Conservation (phyloP, 2,888 invertebrate species). For the Creontiades dilutus region DNA sequence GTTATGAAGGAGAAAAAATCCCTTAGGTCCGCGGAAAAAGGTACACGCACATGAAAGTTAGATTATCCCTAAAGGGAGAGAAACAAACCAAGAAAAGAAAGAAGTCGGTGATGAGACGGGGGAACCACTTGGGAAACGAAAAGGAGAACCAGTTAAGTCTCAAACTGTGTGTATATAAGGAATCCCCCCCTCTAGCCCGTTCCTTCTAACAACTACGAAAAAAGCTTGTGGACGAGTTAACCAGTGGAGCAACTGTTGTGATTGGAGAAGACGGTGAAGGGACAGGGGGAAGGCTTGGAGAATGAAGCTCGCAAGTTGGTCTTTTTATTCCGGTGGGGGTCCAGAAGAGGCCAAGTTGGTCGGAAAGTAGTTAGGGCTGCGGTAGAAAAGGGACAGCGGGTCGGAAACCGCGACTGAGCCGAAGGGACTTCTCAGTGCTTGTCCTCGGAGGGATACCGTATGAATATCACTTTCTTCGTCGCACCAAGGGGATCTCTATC, state of each 20-base stretch:
- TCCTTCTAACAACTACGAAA: slow-evolving; percentile 50
- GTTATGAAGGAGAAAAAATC: slow-evolving; percentile 42
- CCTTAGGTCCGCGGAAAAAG: not conserved
- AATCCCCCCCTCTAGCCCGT: not conserved
- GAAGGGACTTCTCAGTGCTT: not conserved
- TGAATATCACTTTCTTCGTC: slow-evolving; percentile 8
- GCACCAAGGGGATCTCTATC: no score
- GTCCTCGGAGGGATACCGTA: not conserved
- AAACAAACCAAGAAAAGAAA: slow-evolving; percentile 43
- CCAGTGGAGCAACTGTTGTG: slow-evolving; percentile 42
- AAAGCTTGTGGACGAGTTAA: slow-evolving; percentile 13
- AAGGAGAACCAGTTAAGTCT: slow-evolving; percentile 55
- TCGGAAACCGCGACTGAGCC: not conserved
- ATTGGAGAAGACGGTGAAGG: slow-evolving; percentile 14
- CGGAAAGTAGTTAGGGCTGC: slow-evolving; percentile 45
- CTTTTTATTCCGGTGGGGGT: slow-evolving; percentile 16
- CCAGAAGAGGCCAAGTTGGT: slow-evolving; percentile 31
- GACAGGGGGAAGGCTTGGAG: not conserved
- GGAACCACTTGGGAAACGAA: slow-evolving; percentile 44
- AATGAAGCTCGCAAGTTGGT: slow-evolving; percentile 39
- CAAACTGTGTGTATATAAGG: slow-evolving; percentile 54
- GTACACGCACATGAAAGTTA: slow-evolving; percentile 64
- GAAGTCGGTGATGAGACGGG: slow-evolving; percentile 31
- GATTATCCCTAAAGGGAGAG: slow-evolving; percentile 58
- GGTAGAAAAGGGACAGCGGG: slow-evolving; percentile 23